Base-by-base conservation (phyloP, 2,113 vertebrate species). In the Notechis scutatus region DNA sequence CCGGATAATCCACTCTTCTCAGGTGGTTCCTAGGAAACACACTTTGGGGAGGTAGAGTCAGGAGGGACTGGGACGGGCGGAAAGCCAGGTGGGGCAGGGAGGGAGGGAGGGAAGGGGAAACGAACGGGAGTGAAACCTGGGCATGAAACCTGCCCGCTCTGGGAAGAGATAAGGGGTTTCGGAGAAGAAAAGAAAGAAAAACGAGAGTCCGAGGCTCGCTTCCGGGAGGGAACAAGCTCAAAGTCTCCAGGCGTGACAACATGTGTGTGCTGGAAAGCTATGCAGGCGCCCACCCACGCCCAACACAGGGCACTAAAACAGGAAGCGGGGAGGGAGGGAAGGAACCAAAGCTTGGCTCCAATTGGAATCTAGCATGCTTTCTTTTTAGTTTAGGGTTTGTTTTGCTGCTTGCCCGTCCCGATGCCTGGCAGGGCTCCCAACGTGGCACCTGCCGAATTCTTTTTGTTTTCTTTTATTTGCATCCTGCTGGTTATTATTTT, bases 171-270 rank as follows among this genome's bases (percentile, higher is more conserved):
- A 18, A 18, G n/a, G n/a, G 15, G 69, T 81, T 81, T 81, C 14
- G n/a, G n/a, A n/a, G n/a, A 50, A 50, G 26, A 34, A n/a, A 54
- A 45, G 26, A 54, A n/a, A 54, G 23, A 3, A 15, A 18, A 11
- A 21, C 10, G 29, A 34, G 5, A 15, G 24, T 14, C 23, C 34
- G 1, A 3, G 61, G 12, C 23, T 12, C 24, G 45, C 5, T 26
- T 21, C 87, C 10, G 5, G 45, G 55, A 24, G 21, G 50, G 0
- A 14, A 23, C 4, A 20, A 57, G 21, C 5, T 92, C 55, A 11
- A 18, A 93, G 90, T 93, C 92, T 89, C 26, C 11, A 86, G 15
- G 1, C 6, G 15, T 93, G 92, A 24, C 55, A 26, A 52, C 24
- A 45, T 8, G 4, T 3, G 6, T 14, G 45, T 20, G 26, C 81